These are phyloP conservation scores for Cephus pygmeus DNA, from an alignment of 2,888 invertebrate species.

Conservation along the genomic window DNA sequence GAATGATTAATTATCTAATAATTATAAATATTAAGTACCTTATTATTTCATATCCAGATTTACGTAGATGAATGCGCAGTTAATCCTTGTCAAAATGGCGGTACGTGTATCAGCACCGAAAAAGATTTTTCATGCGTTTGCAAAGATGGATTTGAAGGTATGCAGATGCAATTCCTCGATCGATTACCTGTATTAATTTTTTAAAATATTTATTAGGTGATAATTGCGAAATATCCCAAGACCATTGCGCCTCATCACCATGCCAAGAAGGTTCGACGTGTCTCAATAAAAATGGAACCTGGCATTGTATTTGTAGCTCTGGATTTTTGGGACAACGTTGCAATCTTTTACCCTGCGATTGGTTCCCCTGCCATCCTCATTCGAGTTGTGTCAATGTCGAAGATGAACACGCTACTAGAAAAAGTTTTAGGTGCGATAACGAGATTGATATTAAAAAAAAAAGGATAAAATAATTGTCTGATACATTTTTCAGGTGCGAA, in stretches of 20 bases:
- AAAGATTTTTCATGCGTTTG: constrained; percentile 66
- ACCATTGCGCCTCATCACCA: constrained; percentile 67
- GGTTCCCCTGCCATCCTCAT: constrained; percentile 68
- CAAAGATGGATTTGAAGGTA: constrained; percentile 52
- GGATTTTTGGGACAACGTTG: constrained; percentile 70
- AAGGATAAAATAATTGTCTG: background rate
- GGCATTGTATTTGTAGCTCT: constrained; percentile 67
- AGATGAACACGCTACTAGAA: constrained; percentile 60
- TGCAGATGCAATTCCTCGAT: constrained; percentile 8
- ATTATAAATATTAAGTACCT: background rate
- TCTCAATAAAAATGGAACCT: constrained; percentile 58
- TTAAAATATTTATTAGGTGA: constrained; percentile 51
- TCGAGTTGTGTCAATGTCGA: constrained; percentile 66
- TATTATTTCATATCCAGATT: constrained; percentile 31
- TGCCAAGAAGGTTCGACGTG: constrained; percentile 68
- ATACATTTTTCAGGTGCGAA: constrained; percentile 66
- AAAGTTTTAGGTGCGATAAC: constrained; percentile 62
- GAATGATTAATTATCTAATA: constrained; percentile 15
- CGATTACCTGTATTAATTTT: background rate
- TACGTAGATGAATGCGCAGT: constrained; percentile 64
- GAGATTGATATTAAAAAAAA: background rate
- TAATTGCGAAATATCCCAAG: constrained; percentile 66
- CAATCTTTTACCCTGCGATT: constrained; percentile 71
- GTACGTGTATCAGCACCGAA: constrained; percentile 66
- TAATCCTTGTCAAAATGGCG: constrained; percentile 68